Evolutionary conservation across 2,113 vertebrate genomes (phyloP), one percentile per base, ranked within the genome.

Genomic region (Prochilodus magdalenae): DNA sequence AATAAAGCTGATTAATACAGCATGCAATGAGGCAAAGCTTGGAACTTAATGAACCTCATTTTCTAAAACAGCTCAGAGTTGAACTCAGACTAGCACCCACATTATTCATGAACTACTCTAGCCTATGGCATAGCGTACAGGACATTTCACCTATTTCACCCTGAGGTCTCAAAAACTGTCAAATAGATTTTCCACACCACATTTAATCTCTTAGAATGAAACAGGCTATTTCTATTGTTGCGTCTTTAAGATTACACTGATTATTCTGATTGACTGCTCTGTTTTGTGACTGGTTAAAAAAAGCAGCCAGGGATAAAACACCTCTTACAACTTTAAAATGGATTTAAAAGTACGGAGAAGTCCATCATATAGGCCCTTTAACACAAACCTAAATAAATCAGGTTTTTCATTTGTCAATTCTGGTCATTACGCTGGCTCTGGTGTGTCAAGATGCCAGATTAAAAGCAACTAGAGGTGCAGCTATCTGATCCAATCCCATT

Each of bases 1-100:
- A 79, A 47, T 69, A 60, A 79, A 82, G 75, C 75, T 57, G 40
- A 70, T 79, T 75, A 82, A 53, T 33, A 71, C 44, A 79, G 62
- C 55, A 79, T 55, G 66, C 55, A 29, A 69, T n/a, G n/a, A 74
- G 29, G 14, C 22, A 8, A 77, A 30, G 62, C 75, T 22, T 53
- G 62, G 15, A 67, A 55, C 53, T 57, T 44, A 70, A 74, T 76
- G 24, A 75, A 75, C 51, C 60, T 11, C 18, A 69, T 18, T 59
- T 67, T 18, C 73, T 73, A 49, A 75, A 73, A 24, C n/a, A 67
- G 59, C 26, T 44, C 40, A 44, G 40, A 44, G 40, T 44, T 44
- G 40, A 44, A 44, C 40, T 44, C 40, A 16, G 55, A 57, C 83
- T 72, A 60, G 27, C 15, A 49, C 20, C 10, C n/a, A 4, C 24